Evolutionary conservation across 2,113 vertebrate genomes (phyloP).

Genomic region (Ginglymostoma cirratum): DNA sequence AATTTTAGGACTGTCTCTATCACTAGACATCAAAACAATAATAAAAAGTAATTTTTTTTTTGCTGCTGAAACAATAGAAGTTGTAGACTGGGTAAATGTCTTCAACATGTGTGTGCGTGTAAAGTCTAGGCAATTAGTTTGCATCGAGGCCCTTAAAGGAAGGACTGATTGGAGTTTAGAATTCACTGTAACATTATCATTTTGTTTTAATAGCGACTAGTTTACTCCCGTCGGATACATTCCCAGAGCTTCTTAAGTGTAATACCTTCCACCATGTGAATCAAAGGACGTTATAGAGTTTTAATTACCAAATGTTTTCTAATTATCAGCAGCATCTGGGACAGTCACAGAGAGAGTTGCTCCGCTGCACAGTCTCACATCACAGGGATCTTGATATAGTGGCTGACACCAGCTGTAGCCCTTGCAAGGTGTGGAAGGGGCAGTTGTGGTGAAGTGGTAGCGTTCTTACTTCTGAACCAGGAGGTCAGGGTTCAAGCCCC

Average conservation of each 20-base stretch:
- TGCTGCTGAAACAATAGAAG: background rate
- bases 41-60: background rate
- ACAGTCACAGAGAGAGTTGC: background rate
- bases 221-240: background rate
- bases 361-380: background rate
- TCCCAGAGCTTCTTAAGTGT: background rate
- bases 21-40: background rate
- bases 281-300: background rate
- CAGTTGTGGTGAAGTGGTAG: too few species aligned
- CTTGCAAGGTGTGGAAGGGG: background rate
- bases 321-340: background rate
- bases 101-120: background rate
- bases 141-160: background rate
- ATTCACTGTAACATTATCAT: background rate
- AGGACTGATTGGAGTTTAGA: background rate
- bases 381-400: background rate
- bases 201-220: background rate
- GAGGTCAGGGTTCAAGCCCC: too few species aligned
- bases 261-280: background rate
- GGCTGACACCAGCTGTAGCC: background rate
- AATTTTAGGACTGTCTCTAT: background rate
- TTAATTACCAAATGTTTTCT: conserved; percentile 23
- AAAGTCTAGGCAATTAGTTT: background rate
- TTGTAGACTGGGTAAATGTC: background rate
- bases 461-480: too few species aligned